phyloP scores from a whole-genome alignment of 2,113 vertebrate species.

The Falco punctatus region DNA sequence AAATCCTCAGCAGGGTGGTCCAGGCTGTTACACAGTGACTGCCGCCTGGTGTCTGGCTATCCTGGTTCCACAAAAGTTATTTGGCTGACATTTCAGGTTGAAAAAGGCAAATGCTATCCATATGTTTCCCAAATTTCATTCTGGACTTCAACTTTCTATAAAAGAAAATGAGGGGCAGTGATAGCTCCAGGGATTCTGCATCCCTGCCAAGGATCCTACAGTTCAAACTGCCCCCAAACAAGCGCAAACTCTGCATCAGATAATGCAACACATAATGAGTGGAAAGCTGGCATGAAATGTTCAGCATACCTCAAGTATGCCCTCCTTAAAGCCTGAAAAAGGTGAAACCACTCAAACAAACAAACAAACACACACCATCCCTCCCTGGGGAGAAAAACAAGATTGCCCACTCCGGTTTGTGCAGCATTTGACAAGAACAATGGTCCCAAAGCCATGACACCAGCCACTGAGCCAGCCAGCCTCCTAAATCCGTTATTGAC shows the following conservation, averaged over 20 bases:
- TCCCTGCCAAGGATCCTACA: not conserved
- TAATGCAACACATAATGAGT: accelerated
- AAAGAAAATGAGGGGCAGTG: not conserved
- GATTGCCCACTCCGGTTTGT: not conserved
- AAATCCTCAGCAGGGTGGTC: not conserved
- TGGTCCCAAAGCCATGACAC: not conserved
- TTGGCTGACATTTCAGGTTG: conserved; percentile 27
- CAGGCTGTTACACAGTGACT: not conserved
- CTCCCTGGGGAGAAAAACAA: not conserved
- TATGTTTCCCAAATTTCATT: not conserved
- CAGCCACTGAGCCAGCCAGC: not conserved
- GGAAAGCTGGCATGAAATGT: not conserved
- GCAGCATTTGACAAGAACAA: not conserved
- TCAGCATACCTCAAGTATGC: not conserved
- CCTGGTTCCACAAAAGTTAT: not conserved
- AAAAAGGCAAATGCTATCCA: not conserved
- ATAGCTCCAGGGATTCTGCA: not conserved
- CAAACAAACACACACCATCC: not conserved
- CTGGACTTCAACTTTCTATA: not conserved
- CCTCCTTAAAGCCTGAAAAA: not conserved
- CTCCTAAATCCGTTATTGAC: not conserved
- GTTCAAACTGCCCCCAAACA: not conserved
- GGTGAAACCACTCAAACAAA: not conserved
- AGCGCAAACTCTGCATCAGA: not conserved
- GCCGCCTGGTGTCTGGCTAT: not conserved